These are phyloP conservation scores for Montipora foliosa DNA, from an alignment of 64 coral and sea anemone species.

Conservation along the genomic window DNA sequence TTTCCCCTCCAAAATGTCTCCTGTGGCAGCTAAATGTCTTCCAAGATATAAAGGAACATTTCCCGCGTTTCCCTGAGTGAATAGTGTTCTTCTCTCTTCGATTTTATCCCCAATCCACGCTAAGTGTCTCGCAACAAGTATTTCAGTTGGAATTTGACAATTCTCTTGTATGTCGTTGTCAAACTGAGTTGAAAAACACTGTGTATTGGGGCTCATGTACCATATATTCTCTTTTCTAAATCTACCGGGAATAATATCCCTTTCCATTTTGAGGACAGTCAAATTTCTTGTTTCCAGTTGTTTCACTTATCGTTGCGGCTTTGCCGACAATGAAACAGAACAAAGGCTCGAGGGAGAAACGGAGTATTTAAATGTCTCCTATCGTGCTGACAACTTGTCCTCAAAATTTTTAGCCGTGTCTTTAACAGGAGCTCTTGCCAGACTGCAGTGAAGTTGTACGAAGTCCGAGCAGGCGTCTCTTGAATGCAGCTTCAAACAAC, in stretches of 20 bases:
- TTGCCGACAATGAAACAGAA: not conserved
- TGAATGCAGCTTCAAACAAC: too few species aligned
- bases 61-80: not conserved
- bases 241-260: not conserved
- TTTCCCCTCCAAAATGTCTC: not conserved
- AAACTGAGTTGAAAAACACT: not conserved
- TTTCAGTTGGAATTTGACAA: not conserved
- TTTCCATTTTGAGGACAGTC: slow-evolving; percentile 11
- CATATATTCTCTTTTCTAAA: not conserved
- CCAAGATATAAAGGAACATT: not conserved
- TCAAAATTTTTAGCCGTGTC: not conserved
- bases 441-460: not conserved
- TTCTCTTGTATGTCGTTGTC: not conserved
- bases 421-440: not conserved
- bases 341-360: not conserved
- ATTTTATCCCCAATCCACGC: slow-evolving; percentile 49
- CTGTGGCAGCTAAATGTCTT: not conserved
- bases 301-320: slow-evolving; percentile 1
- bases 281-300: not conserved
- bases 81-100: not conserved
- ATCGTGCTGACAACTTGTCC: not conserved
- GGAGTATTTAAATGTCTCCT: not conserved
- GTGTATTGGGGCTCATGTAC: not conserved
- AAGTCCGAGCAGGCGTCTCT: not conserved
- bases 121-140: slow-evolving; percentile 16